Evolutionary conservation across 2,113 vertebrate species (phyloP), one percentile per base, ranked within the genome.

Genomic region (Benitochromis conjunctus): DNA sequence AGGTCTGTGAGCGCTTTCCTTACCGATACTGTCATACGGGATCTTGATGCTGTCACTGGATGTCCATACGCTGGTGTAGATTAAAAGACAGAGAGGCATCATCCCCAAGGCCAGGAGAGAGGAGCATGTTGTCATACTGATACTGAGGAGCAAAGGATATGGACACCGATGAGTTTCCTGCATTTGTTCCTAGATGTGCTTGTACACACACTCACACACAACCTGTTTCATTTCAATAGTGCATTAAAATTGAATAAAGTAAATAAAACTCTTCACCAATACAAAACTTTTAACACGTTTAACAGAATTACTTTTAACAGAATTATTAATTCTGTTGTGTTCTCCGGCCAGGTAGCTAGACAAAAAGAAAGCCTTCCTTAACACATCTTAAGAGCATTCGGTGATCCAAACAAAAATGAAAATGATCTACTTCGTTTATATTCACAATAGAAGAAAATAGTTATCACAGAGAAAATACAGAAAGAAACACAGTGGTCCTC

Each of bases 61-160:
- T 0, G 96, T 97, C 98, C 98, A 99, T 79, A 89, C 81, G 48
- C 96, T 95, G 80, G 98, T 98, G 87, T 99, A 99, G 89, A 99
- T 56, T 64, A 97, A 91, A 54, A 99, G 96, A 88, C 98, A 99
- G 64, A 99, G 97, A 0, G 99, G 99, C 99, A 99, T 99, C 99
- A 99, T 99, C 21, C 98, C 99, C 94, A 99, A 90, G 24, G 98
- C 98, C 86, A 99, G 55, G 66, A 99, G 87, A 0, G 99, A 98
- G 66, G 99, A 99, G 43, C 98, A 99, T 9, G 97, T 96, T 14
- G 99, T 99, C 99, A 99, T 99, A 92, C 98, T 99, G 96, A 99
- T 93, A 41, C 99, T 99, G 96, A 16, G 84, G 95, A 16, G 69
- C 89, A 90, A n/a, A 10, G 90, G 92, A 95, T 9, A 64, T 51